Percentiles rank a stretch among this genome's conserved stretches.
Conservation (phyloP, 2,797 vertebrate species). For the Hoplostethus mediterraneus region DNA sequence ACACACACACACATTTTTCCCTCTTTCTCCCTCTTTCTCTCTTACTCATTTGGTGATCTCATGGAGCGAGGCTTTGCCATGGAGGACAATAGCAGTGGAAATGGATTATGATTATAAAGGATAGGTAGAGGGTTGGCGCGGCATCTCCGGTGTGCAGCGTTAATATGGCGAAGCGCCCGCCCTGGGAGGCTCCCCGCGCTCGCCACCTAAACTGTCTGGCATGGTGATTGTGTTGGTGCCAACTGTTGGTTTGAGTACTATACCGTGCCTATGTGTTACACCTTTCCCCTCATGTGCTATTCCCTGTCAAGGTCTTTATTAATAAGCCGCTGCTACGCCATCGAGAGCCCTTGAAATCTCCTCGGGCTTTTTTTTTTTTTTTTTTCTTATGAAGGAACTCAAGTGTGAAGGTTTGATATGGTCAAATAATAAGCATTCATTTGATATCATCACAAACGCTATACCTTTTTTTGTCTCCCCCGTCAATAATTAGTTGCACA, state of each 20-base stretch:
- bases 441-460: constrained; percentile 69
- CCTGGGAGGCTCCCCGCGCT: constrained; percentile 51
- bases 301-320: constrained; percentile 40
- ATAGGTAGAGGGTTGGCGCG: constrained; percentile 66
- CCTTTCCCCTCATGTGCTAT: constrained; percentile 29
- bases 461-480: constrained; percentile 44
- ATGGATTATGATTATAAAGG: constrained; percentile 82
- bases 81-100: constrained; percentile 81
- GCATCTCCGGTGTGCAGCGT: constrained; percentile 58
- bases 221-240: constrained; percentile 42
- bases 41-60: constrained; percentile 74
- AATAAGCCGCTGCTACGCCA: constrained; percentile 30
- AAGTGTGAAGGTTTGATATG: constrained; percentile 76
- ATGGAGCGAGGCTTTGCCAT: constrained; percentile 73
- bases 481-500: constrained; percentile 78
- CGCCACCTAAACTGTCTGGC: constrained; percentile 56
- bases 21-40: constrained; percentile 55
- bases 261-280: constrained; percentile 10
- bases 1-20: constrained; percentile 35
- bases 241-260: constrained; percentile 17
- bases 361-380: constrained; percentile 39
- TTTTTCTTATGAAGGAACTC: constrained; percentile 60
- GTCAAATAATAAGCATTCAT: constrained; percentile 76
- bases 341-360: constrained; percentile 51
- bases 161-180: constrained; percentile 55